Evolutionary conservation across 2,888 invertebrate species (phyloP).

Genomic region (Caenorhabditis sinica): DNA sequence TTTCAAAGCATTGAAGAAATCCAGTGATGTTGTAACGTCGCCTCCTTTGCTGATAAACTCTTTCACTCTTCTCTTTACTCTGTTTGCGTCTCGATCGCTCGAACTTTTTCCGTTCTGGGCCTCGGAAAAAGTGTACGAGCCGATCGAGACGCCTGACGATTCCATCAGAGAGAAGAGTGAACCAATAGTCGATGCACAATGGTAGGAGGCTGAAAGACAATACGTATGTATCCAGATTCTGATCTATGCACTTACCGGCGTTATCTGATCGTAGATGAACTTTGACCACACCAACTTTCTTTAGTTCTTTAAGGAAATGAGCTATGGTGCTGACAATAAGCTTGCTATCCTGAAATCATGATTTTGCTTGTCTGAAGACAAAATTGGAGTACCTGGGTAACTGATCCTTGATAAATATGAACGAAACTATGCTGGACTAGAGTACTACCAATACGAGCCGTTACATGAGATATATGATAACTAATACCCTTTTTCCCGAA

Average conservation of each 20-base stretch:
- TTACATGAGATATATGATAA: conserved; percentile 39
- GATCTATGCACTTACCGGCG: background rate
- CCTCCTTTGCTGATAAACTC: background rate
- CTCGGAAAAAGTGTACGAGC: too few species aligned
- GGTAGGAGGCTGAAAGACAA: conserved; percentile 15
- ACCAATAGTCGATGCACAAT: too few species aligned
- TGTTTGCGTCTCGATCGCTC: too few species aligned
- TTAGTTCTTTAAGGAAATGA: background rate
- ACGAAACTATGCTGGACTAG: conserved; percentile 27
- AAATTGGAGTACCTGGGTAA: background rate
- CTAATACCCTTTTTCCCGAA: conserved; percentile 45
- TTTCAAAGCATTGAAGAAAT: background rate
- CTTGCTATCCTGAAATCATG: background rate
- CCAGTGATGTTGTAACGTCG: background rate
- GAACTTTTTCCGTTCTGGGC: too few species aligned
- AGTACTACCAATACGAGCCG: background rate
- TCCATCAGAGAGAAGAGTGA: too few species aligned
- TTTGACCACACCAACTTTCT: background rate
- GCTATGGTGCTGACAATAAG: background rate
- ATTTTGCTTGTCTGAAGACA: background rate
- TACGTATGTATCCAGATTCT: too few species aligned
- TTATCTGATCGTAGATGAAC: too few species aligned
- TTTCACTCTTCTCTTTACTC: background rate
- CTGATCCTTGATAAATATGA: conserved; percentile 13
- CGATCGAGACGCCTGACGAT: too few species aligned